Base-by-base conservation (phyloP, 2,797 vertebrate species). In the Notolabrus celidotus region DNA sequence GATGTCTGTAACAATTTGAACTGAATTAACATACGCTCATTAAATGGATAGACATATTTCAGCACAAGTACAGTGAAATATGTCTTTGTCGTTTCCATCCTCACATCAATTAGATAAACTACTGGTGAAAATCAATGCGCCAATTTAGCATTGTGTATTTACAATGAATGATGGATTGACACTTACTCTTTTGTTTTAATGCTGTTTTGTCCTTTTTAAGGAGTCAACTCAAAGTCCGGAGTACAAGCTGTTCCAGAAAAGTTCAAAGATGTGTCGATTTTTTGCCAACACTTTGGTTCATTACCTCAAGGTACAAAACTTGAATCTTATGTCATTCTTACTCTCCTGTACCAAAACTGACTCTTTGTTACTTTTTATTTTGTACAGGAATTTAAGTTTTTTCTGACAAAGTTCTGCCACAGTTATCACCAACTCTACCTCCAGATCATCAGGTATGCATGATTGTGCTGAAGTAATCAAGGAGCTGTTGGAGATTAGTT, bases 211-310 rank as follows among this genome's bases (percentile, higher is more conserved):
- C 47, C 16, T 68, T 82, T 77, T 79, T 9, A 83, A 98, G 97
- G 95, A 95, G 59, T 80, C 74, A n/a, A 74, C 87, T 61, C 95
- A 97, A 60, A 89, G 91, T 43, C 63, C 92, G 16, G 95, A 95
- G 67, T 92, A 92, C 80, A 97, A 92, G 76, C 89, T 98, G 61
- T 98, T 98, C 88, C 97, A 97, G 91, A 99, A 96, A 93, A 95
- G 93, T 51, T 89, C 95, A 56, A 99, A 98, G 86, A 94, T 98
- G 75, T 98, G 96, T 90, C 94, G 96, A 70, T 99, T 99, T 86
- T 97, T 99, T 94, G 95, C 93, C 46, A 98, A 97, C 92, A 98
- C 97, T 22, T 92, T 99, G 74, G 92, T 98, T 71, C 97, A 97
- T 86, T 99, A 99, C 72, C 93, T 94, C 81, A 99, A 98, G 96